phyloP scores from a whole-genome alignment of 2,888 invertebrate species.

The Clostera curtula region DNA sequence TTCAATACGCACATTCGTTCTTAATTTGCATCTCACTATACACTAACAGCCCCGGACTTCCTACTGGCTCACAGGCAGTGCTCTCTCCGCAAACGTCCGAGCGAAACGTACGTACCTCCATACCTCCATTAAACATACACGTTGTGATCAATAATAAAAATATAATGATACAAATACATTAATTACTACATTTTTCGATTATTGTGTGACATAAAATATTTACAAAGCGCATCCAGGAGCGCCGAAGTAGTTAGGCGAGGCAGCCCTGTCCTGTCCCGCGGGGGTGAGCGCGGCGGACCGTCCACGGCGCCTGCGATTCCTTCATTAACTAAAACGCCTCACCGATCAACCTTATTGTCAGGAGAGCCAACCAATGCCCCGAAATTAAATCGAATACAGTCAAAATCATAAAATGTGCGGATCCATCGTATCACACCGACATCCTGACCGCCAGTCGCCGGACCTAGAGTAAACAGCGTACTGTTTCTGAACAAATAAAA shows the following conservation, averaged over 20 bases:
- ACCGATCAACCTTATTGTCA: conserved; percentile 48
- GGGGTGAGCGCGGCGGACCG: conserved; percentile 6
- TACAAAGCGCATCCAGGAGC: conserved; percentile 69
- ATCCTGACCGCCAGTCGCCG: conserved; percentile 54
- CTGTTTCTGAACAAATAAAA: conserved; percentile 38
- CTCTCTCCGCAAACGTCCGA: conserved; percentile 28
- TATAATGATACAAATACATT: conserved; percentile 75
- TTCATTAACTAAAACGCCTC: conserved; percentile 68
- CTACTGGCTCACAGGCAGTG: conserved; percentile 38
- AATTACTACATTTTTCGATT: conserved; percentile 70
- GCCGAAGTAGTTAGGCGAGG: conserved; percentile 61
- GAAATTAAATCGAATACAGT: conserved; percentile 45
- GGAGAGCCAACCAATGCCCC: conserved; percentile 63
- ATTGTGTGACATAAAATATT: conserved; percentile 74
- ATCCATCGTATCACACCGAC: conserved; percentile 46
- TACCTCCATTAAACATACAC: conserved; percentile 66
- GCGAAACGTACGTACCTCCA: conserved; percentile 48
- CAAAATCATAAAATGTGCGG: conserved; percentile 51
- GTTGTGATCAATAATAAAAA: conserved; percentile 73
- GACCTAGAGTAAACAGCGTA: conserved; percentile 38
- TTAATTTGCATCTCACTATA: conserved; percentile 56
- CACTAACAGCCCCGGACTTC: conserved; percentile 41
- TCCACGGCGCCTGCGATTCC: conserved; percentile 31
- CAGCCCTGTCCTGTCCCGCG: conserved; percentile 25
- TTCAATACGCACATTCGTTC: conserved; percentile 64